Conservation (phyloP, 2,113 vertebrate genomes). For the Podarcis cretensis region DNA sequence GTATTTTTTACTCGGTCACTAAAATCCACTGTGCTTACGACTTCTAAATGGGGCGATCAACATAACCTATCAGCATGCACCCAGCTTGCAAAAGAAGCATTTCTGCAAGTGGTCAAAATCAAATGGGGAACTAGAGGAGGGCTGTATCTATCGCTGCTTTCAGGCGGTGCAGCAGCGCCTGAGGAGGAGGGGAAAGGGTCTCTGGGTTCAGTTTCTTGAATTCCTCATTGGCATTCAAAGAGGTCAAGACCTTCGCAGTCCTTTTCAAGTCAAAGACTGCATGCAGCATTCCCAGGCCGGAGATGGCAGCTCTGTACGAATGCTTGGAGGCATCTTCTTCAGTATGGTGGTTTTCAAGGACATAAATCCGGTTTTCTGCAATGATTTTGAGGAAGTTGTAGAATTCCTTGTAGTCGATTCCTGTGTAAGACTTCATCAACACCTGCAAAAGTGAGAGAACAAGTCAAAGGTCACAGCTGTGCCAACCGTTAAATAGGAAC, state of each 20-base stretch:
- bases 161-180: slow-evolving; percentile 83
- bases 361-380: slow-evolving; percentile 83
- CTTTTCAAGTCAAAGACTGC: slow-evolving; percentile 88
- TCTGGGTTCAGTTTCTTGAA: slow-evolving; percentile 83
- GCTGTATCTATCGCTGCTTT: slow-evolving; percentile 72
- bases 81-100: background rate
- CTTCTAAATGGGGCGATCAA: slow-evolving; percentile 16
- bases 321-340: slow-evolving; percentile 64
- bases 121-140: slow-evolving; percentile 38
- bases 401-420: slow-evolving; percentile 93
- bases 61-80: background rate
- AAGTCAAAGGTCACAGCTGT: background rate
- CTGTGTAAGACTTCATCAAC: slow-evolving; percentile 94
- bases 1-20: background rate
- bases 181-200: slow-evolving; percentile 69
- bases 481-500: too few relatives aligned
- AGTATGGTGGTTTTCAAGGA: slow-evolving; percentile 70
- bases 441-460: slow-evolving; percentile 71
- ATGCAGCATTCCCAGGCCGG: slow-evolving; percentile 83
- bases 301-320: slow-evolving; percentile 59
- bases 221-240: slow-evolving; percentile 85
- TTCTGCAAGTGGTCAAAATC: background rate
- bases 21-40: slow-evolving; percentile 23
- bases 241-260: slow-evolving; percentile 83
- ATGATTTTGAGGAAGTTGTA: slow-evolving; percentile 90